Evolutionary conservation across 1,140 invertebrate genomes (phyloP).

Genomic region (Aradophagus sp.): DNA sequence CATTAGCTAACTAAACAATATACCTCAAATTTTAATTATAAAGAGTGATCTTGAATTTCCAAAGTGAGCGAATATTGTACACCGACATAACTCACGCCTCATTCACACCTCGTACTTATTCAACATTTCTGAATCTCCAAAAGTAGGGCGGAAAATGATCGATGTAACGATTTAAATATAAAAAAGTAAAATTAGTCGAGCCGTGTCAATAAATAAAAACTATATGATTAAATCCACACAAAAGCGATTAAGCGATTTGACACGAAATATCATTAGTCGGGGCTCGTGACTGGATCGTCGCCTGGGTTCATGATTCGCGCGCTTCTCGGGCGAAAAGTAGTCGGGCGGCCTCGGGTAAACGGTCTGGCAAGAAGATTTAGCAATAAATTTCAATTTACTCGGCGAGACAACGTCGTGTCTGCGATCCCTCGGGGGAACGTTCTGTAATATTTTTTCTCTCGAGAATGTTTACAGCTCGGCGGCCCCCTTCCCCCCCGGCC

Average conservation of each 20-base stretch:
- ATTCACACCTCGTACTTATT: too few relatives aligned
- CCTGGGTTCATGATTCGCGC: slow-evolving; percentile 39
- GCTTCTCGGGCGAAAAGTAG: slow-evolving; percentile 32
- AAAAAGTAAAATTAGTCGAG: too few relatives aligned
- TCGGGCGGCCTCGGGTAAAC: slow-evolving; percentile 39
- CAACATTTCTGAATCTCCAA: too few relatives aligned
- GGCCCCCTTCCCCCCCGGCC: neutral
- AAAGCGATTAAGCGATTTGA: slow-evolving; percentile 18
- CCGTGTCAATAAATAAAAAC: too few relatives aligned
- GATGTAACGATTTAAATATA: too few relatives aligned
- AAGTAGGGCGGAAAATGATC: too few relatives aligned
- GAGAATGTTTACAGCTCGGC: slow-evolving; percentile 25
- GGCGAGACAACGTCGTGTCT: slow-evolving; percentile 39
- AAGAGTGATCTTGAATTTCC: too few relatives aligned
- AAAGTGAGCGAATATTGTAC: too few relatives aligned
- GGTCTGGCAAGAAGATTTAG: slow-evolving; percentile 51
- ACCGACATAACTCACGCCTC: too few relatives aligned
- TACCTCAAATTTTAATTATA: too few relatives aligned
- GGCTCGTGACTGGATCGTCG: slow-evolving; percentile 32
- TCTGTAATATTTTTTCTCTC: slow-evolving; percentile 50
- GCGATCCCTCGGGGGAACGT: slow-evolving; percentile 48
- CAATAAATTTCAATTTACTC: slow-evolving; percentile 57
- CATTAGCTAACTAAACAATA: too few relatives aligned
- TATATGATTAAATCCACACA: slow-evolving; percentile 20
- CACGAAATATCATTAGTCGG: slow-evolving; percentile 27